These are phyloP conservation scores for Bruchidius siliquastri DNA, from an alignment of 2,888 invertebrate species.

Conservation along the genomic window DNA sequence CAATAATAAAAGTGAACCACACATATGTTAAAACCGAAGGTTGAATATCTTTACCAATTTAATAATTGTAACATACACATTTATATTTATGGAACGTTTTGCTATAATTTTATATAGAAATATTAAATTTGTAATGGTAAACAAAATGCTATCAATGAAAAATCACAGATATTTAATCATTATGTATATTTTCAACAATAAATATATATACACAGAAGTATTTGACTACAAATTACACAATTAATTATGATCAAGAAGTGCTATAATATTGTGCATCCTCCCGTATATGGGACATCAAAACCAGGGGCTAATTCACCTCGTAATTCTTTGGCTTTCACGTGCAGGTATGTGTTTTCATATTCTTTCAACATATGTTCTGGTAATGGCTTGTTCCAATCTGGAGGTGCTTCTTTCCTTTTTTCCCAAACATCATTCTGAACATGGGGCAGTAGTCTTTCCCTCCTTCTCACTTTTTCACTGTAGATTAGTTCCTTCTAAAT, in stretches of 20 bases:
- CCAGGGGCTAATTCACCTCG: slow-evolving; percentile 43
- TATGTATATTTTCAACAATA: neutral
- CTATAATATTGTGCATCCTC: slow-evolving; percentile 18
- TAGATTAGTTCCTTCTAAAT: slow-evolving; percentile 52
- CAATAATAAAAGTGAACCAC: too few relatives aligned
- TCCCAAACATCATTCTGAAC: slow-evolving; percentile 76
- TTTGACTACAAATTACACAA: neutral
- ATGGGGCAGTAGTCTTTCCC: slow-evolving; percentile 61
- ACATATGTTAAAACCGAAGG: too few relatives aligned
- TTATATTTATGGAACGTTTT: too few relatives aligned
- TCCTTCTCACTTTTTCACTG: slow-evolving; percentile 65
- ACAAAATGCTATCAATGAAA: too few relatives aligned
- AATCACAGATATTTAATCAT: too few relatives aligned
- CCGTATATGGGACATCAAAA: slow-evolving; percentile 24
- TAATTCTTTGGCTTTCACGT: slow-evolving; percentile 60
- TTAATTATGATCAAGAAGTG: neutral
- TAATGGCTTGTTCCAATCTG: slow-evolving; percentile 75
- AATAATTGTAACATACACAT: too few relatives aligned
- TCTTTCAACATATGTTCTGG: slow-evolving; percentile 70
- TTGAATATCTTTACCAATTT: neutral
- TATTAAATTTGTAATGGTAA: too few relatives aligned
- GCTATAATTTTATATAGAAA: too few relatives aligned
- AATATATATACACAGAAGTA: neutral
- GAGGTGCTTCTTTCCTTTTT: slow-evolving; percentile 68
- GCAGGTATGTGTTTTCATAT: slow-evolving; percentile 63